Conservation (phyloP, 2,797 vertebrate species). For the Rhynchotus rufescens region DNA sequence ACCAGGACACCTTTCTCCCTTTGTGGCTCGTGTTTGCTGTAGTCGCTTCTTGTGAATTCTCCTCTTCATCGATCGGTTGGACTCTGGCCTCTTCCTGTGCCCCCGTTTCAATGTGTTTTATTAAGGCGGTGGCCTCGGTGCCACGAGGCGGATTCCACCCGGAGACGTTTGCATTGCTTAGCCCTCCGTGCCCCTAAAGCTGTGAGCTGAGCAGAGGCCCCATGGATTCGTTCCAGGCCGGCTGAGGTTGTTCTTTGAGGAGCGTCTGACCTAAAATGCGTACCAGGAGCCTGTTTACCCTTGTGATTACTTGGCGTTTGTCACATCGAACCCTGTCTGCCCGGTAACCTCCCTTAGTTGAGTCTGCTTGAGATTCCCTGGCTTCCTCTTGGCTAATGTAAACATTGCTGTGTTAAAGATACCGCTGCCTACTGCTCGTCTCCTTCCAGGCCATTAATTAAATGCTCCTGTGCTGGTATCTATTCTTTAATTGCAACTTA, state of each 20-base stretch:
- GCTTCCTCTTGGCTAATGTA: not conserved
- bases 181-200: not conserved
- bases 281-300: not conserved
- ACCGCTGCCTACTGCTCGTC: not conserved
- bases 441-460: not conserved
- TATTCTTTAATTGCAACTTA: not conserved
- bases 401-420: not conserved
- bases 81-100: not conserved
- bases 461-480: not conserved
- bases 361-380: not conserved
- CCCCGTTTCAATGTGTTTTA: not conserved
- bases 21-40: not conserved
- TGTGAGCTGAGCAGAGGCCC: not conserved
- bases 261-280: not conserved
- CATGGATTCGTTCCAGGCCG: not conserved
- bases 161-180: not conserved
- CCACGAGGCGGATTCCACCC: not conserved
- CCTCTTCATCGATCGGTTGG: not conserved
- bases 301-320: not conserved
- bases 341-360: not conserved
- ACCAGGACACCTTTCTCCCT: not conserved
- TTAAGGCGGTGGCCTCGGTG: not conserved
- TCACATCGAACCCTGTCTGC: not conserved
- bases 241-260: slow-evolving; percentile 20
- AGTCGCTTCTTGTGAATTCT: not conserved